phyloP scores from a whole-genome alignment of 2,113 vertebrate genomes.

The Ciconia maguari region DNA sequence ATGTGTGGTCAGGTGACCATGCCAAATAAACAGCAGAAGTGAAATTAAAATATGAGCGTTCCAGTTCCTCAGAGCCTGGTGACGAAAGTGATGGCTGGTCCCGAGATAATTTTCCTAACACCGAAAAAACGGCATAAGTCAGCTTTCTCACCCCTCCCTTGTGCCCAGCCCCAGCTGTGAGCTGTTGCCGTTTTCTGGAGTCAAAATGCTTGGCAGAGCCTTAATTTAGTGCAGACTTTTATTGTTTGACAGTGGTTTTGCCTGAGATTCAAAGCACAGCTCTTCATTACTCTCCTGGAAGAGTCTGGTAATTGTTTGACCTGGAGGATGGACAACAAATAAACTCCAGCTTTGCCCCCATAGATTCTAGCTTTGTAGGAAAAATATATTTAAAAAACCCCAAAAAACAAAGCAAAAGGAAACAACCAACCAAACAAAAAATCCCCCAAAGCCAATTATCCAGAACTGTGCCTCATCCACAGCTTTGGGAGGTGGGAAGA shows the following conservation, averaged over 20 bases:
- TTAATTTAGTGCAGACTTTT: background rate
- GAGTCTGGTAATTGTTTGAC: background rate
- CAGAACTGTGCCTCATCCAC: background rate
- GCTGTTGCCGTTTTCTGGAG: background rate
- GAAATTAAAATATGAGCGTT: background rate
- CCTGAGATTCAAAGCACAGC: background rate
- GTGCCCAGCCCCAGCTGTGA: background rate
- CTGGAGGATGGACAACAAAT: background rate
- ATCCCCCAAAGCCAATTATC: too few relatives aligned
- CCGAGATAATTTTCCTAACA: background rate
- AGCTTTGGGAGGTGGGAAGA: background rate
- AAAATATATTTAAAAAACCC: background rate
- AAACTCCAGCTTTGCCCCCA: background rate
- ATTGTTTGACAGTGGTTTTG: background rate
- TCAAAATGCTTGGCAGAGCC: background rate
- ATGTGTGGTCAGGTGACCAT: accelerated
- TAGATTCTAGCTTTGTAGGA: background rate
- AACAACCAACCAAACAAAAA: too few relatives aligned
- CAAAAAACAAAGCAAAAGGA: background rate
- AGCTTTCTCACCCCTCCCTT: background rate
- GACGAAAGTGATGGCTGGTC: background rate
- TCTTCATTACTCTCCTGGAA: background rate
- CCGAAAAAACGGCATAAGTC: accelerated
- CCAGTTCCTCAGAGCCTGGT: background rate
- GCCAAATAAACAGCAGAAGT: background rate